Percentiles rank a stretch among this genome's conserved stretches.
Evolutionary conservation across 1,140 invertebrate species (phyloP).

Genomic region (Scaptomyza hsui): DNA sequence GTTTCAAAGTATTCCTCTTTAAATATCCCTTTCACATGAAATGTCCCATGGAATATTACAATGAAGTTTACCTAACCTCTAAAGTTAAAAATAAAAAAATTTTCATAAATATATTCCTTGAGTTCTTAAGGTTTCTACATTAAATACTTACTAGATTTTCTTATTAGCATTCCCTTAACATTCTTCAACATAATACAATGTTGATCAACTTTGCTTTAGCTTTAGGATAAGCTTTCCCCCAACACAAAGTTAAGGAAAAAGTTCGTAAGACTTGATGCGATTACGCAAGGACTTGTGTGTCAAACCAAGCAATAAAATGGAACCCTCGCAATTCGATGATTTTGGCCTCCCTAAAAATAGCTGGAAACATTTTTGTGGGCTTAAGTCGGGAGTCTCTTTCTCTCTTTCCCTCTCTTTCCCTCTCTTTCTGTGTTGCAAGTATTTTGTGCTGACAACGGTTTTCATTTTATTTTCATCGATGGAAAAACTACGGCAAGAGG

Average conservation of each 20-base stretch:
- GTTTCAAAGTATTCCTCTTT: background rate
- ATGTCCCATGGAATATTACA: too few relatives aligned
- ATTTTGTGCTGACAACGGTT: constrained; percentile 20
- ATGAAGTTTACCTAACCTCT: too few relatives aligned
- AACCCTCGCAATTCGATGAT: background rate
- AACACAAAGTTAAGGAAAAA: too few relatives aligned
- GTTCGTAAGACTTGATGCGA: constrained; percentile 10
- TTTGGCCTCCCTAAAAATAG: constrained; percentile 18
- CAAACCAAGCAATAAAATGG: constrained; percentile 7
- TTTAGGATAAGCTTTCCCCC: background rate
- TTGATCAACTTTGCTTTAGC: background rate
- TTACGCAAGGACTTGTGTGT: constrained; percentile 7
- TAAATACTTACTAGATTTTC: too few relatives aligned
- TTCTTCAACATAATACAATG: background rate
- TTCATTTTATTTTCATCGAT: constrained; percentile 1
- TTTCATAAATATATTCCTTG: too few relatives aligned
- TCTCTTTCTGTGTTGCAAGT: constrained; percentile 2
- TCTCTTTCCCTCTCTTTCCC: too few relatives aligned
- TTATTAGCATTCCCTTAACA: background rate
- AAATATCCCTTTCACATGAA: background rate
- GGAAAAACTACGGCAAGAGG: constrained; percentile 18
- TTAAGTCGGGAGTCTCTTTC: background rate
- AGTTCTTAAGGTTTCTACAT: too few relatives aligned
- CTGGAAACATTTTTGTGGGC: constrained; percentile 16
- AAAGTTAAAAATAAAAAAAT: too few relatives aligned